phyloP scores from a whole-genome alignment of 2,113 vertebrate genomes.

The Ornithorhynchus anatinus region DNA sequence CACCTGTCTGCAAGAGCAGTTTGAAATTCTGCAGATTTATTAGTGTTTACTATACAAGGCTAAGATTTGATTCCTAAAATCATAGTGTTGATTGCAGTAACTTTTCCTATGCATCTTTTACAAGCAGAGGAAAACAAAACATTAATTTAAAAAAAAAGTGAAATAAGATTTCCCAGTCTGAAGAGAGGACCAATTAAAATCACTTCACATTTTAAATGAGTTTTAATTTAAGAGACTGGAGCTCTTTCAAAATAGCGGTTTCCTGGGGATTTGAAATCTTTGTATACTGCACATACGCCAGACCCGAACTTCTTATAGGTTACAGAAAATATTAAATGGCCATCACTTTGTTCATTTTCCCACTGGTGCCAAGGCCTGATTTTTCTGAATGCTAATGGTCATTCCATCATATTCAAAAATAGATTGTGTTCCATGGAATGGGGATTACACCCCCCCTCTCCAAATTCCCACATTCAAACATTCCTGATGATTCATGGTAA shows the following conservation, averaged over 20 bases:
- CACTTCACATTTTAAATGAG: conserved; percentile 57
- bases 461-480: conserved; percentile 14
- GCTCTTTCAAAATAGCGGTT: conserved; percentile 45
- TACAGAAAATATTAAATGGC: conserved; percentile 29
- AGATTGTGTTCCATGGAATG: neutral
- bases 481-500: conserved; percentile 33
- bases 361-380: neutral
- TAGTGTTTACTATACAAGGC: neutral
- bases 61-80: conserved; percentile 28
- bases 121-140: conserved; percentile 60
- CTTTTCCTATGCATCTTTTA: conserved; percentile 36
- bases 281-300: neutral
- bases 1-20: neutral
- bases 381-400: neutral
- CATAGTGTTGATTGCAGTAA: conserved; percentile 7
- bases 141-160: conserved; percentile 55
- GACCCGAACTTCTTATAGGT: conserved; percentile 34
- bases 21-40: conserved; percentile 4
- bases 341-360: conserved; percentile 4
- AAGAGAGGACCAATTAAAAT: conserved; percentile 57
- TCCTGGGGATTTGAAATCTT: conserved; percentile 37
- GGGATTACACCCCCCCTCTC: neutral
- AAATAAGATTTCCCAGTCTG: conserved; percentile 58
- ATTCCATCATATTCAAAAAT: neutral
- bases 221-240: conserved; percentile 62